A percentile compares a stretch with the other conserved stretches of the same genome.
Evolutionary conservation across 2,888 invertebrate species (phyloP).

Genomic region (Carabus problematicus): DNA sequence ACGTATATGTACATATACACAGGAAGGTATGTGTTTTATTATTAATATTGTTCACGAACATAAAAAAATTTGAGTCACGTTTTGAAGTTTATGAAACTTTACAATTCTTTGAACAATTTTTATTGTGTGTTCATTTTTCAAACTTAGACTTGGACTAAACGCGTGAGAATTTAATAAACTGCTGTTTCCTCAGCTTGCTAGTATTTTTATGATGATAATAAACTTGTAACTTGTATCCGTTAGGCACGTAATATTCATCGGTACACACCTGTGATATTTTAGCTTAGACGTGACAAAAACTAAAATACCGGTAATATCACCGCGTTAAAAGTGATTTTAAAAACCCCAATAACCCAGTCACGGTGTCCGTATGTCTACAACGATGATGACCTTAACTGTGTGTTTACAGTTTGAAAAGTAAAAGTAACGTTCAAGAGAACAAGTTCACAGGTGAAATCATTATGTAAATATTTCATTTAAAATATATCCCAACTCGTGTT

Average conservation of each 20-base stretch:
- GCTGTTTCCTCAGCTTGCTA: no score
- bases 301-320: neutral
- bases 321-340: neutral
- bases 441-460: conserved; percentile 9
- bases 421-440: neutral
- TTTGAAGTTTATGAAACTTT: no score
- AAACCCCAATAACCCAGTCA: neutral
- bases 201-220: neutral
- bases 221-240: neutral
- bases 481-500: no score
- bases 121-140: no score
- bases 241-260: neutral
- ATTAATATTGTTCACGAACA: no score
- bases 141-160: no score
- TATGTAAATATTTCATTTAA: neutral
- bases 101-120: no score
- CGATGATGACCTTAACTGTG: neutral
- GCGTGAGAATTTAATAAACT: no score
- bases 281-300: neutral
- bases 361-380: neutral
- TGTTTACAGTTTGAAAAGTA: neutral
- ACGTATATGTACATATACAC: no score
- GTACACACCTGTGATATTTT: neutral
- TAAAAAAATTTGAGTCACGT: no score
- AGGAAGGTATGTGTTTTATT: no score